A percentile compares a stretch with the other conserved stretches of the same genome.
phyloP scores from a whole-genome alignment of 2,113 vertebrate genomes.

The Henicopernis longicauda region DNA sequence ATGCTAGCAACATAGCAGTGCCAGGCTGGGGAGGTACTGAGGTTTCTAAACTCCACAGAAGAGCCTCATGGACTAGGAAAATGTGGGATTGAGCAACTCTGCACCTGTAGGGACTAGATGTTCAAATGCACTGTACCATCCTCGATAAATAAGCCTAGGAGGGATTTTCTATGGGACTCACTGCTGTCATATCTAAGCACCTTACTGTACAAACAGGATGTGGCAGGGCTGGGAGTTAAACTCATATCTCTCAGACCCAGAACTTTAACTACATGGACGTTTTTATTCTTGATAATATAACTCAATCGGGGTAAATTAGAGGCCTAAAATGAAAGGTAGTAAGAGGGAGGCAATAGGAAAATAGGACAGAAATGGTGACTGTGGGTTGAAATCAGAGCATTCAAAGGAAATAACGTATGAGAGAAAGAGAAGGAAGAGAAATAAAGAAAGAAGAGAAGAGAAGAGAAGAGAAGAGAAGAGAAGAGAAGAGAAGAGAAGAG shows the following conservation, averaged over 20 bases:
- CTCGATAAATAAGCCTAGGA: neutral
- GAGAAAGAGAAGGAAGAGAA: neutral
- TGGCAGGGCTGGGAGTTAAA: slow-evolving; percentile 3
- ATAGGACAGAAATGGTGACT: neutral
- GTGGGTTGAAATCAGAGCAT: neutral
- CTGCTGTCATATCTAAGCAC: neutral
- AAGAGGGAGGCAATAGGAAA: neutral
- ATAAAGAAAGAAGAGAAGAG: neutral
- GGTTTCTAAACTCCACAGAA: neutral
- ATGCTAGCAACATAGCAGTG: neutral
- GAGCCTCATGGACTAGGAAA: neutral
- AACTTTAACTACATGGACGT: neutral
- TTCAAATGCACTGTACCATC: neutral
- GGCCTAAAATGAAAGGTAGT: neutral
- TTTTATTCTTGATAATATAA: neutral
- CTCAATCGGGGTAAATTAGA: neutral
- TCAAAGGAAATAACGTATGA: neutral
- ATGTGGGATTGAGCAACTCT: neutral
- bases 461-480: neutral
- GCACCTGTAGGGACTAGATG: neutral
- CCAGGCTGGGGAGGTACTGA: neutral
- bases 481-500: neutral
- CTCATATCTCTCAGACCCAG: neutral
- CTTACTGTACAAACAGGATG: neutral
- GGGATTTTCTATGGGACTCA: neutral